A percentile compares a stretch with the other conserved stretches of the same genome.
Evolutionary conservation across 2,113 vertebrate species (phyloP).

Genomic region (Callionymus lyra): DNA sequence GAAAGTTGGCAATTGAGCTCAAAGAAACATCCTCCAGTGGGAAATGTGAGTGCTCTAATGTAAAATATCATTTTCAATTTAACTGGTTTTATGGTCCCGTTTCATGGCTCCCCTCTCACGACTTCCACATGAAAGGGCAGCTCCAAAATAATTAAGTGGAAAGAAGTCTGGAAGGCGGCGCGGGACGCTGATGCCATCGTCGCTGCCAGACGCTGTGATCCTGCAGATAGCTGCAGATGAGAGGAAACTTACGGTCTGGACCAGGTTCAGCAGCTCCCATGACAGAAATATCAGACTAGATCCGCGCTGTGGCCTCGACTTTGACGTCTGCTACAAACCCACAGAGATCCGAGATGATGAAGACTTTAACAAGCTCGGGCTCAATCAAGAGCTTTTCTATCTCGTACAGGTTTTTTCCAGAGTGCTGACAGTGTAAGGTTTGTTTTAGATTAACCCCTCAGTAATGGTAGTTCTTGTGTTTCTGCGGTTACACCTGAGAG

Average conservation of each 20-base stretch:
- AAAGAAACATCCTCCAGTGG: constrained; percentile 27
- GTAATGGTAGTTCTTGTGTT: too few relatives aligned
- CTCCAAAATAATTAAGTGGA: constrained; percentile 46
- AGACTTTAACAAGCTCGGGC: too few relatives aligned
- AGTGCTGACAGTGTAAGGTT: too few relatives aligned
- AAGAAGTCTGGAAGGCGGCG: constrained; percentile 34
- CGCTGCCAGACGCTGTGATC: constrained; percentile 25
- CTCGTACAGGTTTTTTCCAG: too few relatives aligned
- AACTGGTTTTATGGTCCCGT: constrained; percentile 38
- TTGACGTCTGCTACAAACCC: too few relatives aligned
- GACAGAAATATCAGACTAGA: constrained; percentile 5
- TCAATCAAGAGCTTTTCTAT: too few relatives aligned
- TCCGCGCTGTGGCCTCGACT: constrained; percentile 1
- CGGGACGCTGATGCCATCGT: constrained; percentile 40
- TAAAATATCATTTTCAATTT: constrained; percentile 39
- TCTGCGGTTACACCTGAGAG: too few relatives aligned
- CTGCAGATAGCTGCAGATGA: constrained; percentile 17
- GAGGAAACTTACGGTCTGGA: constrained; percentile 7
- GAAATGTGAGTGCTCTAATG: constrained; percentile 35
- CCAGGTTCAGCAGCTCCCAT: constrained; percentile 6
- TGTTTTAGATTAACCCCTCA: too few relatives aligned
- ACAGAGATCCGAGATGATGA: too few relatives aligned
- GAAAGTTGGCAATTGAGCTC: constrained; percentile 19
- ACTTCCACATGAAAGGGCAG: constrained; percentile 48
- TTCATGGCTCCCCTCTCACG: constrained; percentile 36